These are phyloP conservation scores for Hanleya hanleyi DNA, from an alignment of 2,888 invertebrate genomes.

Conservation along the genomic window DNA sequence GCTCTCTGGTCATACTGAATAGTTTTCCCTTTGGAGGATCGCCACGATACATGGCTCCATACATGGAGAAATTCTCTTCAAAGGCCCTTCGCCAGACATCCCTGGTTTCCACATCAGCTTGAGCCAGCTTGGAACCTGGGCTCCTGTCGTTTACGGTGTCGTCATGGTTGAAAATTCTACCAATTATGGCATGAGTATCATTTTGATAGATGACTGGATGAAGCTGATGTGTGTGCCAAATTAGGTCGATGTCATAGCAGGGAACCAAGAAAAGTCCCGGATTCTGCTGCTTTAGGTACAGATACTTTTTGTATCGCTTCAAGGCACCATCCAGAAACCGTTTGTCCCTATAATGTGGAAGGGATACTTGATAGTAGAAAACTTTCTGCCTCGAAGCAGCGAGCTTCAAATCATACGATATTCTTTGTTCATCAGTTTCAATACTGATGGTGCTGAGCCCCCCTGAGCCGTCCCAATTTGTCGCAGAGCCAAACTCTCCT, in stretches of 20 bases:
- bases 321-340: slow-evolving; percentile 70
- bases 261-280: slow-evolving; percentile 72
- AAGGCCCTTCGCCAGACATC: slow-evolving; percentile 70
- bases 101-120: slow-evolving; percentile 69
- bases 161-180: slow-evolving; percentile 72
- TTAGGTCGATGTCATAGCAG: slow-evolving; percentile 73
- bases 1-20: slow-evolving; percentile 57
- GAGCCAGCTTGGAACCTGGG: slow-evolving; percentile 67
- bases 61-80: slow-evolving; percentile 66
- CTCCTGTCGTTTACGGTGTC: slow-evolving; percentile 70
- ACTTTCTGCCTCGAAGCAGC: slow-evolving; percentile 70
- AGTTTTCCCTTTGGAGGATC: slow-evolving; percentile 69
- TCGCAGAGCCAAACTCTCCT: no score
- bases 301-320: slow-evolving; percentile 66
- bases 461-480: no score
- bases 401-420: slow-evolving; percentile 68
- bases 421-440: slow-evolving; percentile 27
- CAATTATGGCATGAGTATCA: slow-evolving; percentile 45
- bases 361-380: slow-evolving; percentile 73
- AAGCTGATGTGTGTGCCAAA: slow-evolving; percentile 74
- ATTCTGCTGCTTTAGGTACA: slow-evolving; percentile 70
- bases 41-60: slow-evolving; percentile 72
- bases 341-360: slow-evolving; percentile 72
- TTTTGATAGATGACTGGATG: slow-evolving; percentile 44
- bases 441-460: not conserved